phyloP scores from a whole-genome alignment of 2,113 vertebrate species.

The Gallinago media region DNA sequence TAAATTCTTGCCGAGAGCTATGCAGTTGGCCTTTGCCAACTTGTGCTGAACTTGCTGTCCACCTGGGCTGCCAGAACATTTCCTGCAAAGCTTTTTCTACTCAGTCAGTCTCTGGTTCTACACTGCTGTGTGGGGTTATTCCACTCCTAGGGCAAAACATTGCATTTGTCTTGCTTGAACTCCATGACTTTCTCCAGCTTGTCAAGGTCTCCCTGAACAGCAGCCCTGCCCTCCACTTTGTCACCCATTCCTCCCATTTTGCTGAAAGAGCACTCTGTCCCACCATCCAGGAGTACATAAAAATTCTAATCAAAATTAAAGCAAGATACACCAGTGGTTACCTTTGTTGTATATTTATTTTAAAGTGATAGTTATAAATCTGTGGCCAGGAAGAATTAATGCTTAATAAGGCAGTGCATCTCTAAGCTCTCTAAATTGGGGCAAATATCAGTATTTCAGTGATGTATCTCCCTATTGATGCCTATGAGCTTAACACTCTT shows the following conservation, averaged over 20 bases:
- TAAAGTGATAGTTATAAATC: neutral
- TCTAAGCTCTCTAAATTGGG: neutral
- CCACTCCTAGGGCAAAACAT: neutral
- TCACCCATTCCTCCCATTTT: neutral
- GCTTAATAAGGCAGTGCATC: neutral
- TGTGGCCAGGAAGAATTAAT: neutral
- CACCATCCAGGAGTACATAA: neutral
- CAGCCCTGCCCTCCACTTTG: neutral
- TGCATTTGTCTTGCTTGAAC: neutral
- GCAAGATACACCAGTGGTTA: neutral
- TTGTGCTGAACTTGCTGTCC: neutral
- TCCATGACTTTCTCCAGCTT: neutral
- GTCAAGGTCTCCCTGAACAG: neutral
- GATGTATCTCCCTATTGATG: neutral
- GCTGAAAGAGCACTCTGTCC: neutral
- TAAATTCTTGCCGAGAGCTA: neutral
- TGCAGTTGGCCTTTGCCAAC: neutral
- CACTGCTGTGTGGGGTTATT: fast-evolving
- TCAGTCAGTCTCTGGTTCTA: neutral
- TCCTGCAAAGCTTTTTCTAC: neutral
- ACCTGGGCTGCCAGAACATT: neutral
- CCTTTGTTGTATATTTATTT: neutral
- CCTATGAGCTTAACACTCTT: neutral
- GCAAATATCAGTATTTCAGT: neutral
- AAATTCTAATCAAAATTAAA: neutral